Percentiles rank a stretch among this genome's conserved stretches.
phyloP scores from a whole-genome alignment of 23 tunicate genomes.

The Halocynthia roretzi region DNA sequence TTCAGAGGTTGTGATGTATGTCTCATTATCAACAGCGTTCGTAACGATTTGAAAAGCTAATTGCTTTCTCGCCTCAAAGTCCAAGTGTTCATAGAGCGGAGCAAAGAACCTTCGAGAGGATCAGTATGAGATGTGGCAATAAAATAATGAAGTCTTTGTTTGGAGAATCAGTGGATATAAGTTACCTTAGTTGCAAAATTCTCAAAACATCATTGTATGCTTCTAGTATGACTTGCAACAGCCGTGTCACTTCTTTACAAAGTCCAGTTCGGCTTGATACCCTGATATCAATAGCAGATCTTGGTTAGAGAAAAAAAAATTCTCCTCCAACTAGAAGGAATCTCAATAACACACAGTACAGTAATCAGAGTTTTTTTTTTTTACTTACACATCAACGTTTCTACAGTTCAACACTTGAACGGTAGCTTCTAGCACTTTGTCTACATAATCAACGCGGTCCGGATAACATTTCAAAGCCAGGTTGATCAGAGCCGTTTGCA shows the following conservation, averaged over 20 bases:
- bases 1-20: slow-evolving; percentile 46
- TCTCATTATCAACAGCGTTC: slow-evolving; percentile 59
- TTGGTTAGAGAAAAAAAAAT: no score
- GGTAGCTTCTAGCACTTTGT: slow-evolving; percentile 74
- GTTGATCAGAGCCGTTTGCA: slow-evolving; percentile 74
- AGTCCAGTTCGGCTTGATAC: slow-evolving; percentile 47
- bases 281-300: neutral
- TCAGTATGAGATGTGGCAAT: neutral
- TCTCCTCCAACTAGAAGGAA: no score
- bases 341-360: no score
- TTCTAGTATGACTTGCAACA: slow-evolving; percentile 47
- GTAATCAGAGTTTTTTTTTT: neutral
- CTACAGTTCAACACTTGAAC: slow-evolving; percentile 60
- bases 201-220: slow-evolving; percentile 62
- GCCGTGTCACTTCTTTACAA: slow-evolving; percentile 49
- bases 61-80: slow-evolving; percentile 60
- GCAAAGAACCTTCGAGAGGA: slow-evolving; percentile 31
- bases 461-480: slow-evolving; percentile 89
- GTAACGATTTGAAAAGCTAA: slow-evolving; percentile 50
- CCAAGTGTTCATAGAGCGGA: slow-evolving; percentile 78
- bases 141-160: neutral
- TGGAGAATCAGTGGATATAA: neutral
- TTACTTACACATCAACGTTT: slow-evolving; percentile 43
- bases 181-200: slow-evolving; percentile 51
- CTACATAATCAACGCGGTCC: slow-evolving; percentile 53